Evolutionary conservation across 2,797 vertebrate genomes (phyloP), one percentile per base, ranked within the genome.

Genomic region (Rhinatrema bivittatum): DNA sequence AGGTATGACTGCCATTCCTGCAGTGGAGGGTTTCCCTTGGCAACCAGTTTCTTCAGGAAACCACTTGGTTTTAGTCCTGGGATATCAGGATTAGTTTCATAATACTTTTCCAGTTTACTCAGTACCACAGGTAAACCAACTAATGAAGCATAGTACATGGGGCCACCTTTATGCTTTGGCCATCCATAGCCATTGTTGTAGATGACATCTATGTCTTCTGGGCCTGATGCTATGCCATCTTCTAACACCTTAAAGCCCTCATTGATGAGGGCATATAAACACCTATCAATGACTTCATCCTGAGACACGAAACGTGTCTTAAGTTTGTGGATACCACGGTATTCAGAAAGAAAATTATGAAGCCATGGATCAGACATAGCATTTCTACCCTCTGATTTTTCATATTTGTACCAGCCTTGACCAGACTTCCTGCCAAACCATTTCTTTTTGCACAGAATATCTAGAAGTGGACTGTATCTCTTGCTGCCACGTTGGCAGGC

Each of bases 101-200:
- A 77, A 65, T 92, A 88, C 31, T 79, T 72, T 55, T 91, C 84
- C 65, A 98, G 71, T 53, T 78, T 84, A 39, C 85, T 75, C 56
- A 91, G 64, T 36, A 98, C 17, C 0, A 2, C 73, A 16, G 68
- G 47, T 25, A 97, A 67, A 5, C 95, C 94, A 9, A 94, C 56
- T 5, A 76, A 79, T 25, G 67, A 50, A 3, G 92, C 91, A 1
- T 96, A 87, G 71, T 88, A 96, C 93, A 97, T 95, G 35, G 91
- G 91, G 3, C 95, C 93, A 0, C 93, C 94, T 1, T 18, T 76
- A 60, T 97, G 83, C 43, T 64, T 78, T 1, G 92, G 93, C 88
- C 91, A 98, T 40, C 88, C 81, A 0, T 90, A 97, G 9, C 93
- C 93, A 19, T 88, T 77, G 60, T 90, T 61, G 20, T 93, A 97